Evolutionary conservation across 1,140 invertebrate genomes (phyloP), one percentile per base, ranked within the genome.

Genomic region (Brachionus rotundiformis): DNA sequence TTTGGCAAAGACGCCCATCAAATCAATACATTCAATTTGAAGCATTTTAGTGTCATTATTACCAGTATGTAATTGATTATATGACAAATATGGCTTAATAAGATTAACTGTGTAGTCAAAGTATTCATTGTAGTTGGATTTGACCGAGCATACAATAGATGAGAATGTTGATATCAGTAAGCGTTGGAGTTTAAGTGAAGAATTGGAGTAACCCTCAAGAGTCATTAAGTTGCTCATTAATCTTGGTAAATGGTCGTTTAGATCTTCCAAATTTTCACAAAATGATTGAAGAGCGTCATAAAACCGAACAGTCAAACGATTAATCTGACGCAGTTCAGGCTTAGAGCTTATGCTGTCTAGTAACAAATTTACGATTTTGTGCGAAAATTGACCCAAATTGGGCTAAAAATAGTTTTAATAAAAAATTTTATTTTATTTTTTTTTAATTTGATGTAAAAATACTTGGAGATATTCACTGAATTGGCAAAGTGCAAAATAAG

Each of bases 151-250:
- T 19, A 79, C 76, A 63, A 79, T 79, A 11, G 76, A 79, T 19
- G 76, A 54, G 31, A 79, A 79, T 23, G 76, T 79, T 23, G 19
- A 59, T 11, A 79, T 59, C 11, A 79, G 13, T 31, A 79, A 8
- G 1, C 76, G 19, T 41, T 79, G 47, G 3, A 79, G 76, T 31
- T 79, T 79, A 11, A 79, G 47, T 23, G 47, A 79, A 16, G 76
- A 79, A 13, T 39, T 39, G 13, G 27, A 79, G 7, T 79, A 23
- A 1, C 49, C 16, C 16, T 79, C 76, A 0, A 79, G 47, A 7
- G 76, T 79, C 47, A 59, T 79, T 63, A 79, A 41, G 39, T 79
- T 79, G 33, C 76, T 59, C 76, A 79, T 79, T 63, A 79, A 59
- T 31, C 47, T 79, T 27, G 76, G 76, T 13, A 79, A 25, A 41